A percentile compares a stretch with the other conserved stretches of the same genome.
These are phyloP conservation scores for Hepsetus odoe DNA, from an alignment of 2,113 vertebrate genomes.

Conservation along the genomic window DNA sequence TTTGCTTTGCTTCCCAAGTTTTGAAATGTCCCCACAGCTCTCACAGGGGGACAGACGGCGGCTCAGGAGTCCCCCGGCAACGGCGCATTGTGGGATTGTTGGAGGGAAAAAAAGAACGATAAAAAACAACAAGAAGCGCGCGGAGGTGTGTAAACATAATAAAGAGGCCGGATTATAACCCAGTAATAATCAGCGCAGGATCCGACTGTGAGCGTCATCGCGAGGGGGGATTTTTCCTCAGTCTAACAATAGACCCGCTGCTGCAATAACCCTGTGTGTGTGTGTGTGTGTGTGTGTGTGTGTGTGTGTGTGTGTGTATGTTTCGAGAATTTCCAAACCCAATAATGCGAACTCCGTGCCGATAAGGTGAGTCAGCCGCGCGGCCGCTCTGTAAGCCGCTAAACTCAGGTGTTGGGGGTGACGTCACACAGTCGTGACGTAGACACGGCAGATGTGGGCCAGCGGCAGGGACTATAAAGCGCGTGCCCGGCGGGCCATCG, in stretches of 20 bases:
- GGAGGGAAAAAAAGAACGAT: not conserved
- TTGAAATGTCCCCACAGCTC: not conserved
- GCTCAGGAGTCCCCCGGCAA: not conserved
- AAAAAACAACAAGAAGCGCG: not conserved
- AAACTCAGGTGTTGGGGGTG: conserved; percentile 41
- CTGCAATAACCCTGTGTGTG: not conserved
- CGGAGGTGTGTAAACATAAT: conserved; percentile 20
- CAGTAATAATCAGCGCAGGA: not conserved
- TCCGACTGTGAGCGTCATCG: not conserved
- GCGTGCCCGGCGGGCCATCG: not conserved
- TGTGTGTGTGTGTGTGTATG: no score
- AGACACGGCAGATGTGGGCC: conserved; percentile 15
- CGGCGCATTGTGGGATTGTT: not conserved
- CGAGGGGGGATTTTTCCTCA: not conserved
- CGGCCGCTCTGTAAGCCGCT: conserved; percentile 19
- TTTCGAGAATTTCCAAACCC: not conserved
- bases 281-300: no score
- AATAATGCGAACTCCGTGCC: not conserved
- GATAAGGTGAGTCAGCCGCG: conserved; percentile 33
- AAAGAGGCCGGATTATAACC: conserved; percentile 13
- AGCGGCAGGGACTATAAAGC: conserved; percentile 30
- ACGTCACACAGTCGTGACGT: conserved; percentile 47
- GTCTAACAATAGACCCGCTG: not conserved
- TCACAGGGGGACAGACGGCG: not conserved
- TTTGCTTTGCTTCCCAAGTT: not conserved